Evolutionary conservation across 2,113 vertebrate species (phyloP).

Genomic region (Alexandromys fortis): DNA sequence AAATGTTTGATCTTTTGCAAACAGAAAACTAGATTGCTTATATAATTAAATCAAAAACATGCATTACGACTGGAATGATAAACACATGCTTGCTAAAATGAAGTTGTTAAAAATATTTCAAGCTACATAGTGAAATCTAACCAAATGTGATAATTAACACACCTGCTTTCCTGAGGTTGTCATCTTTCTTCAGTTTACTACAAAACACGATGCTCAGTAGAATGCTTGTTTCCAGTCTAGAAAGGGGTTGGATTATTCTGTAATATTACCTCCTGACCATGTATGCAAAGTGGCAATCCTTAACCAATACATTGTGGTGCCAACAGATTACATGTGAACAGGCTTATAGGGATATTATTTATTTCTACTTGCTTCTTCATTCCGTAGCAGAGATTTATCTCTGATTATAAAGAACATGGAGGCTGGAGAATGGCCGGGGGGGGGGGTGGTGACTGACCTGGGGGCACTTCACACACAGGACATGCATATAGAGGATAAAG

Average conservation of each 20-base stretch:
- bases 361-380: background rate
- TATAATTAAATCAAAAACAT: conserved; percentile 16
- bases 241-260: conserved; percentile 60
- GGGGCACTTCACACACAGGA: background rate
- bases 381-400: background rate
- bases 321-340: conserved; percentile 77
- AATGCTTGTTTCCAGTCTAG: conserved; percentile 73
- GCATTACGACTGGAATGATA: background rate
- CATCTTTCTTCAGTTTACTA: conserved; percentile 71
- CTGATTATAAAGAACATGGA: background rate
- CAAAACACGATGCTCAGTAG: conserved; percentile 67
- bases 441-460: background rate
- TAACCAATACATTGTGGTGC: conserved; percentile 70
- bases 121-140: background rate
- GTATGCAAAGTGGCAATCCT: conserved; percentile 71
- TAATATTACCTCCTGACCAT: conserved; percentile 69
- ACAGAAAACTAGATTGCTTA: background rate
- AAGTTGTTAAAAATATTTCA: background rate
- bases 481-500: background rate
- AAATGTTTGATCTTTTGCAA: background rate
- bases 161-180: conserved; percentile 46
- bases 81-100: background rate
- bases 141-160: background rate
- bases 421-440: no score
- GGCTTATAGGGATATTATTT: conserved; percentile 23